Evolutionary conservation across 2,888 invertebrate species (phyloP), one percentile per base, ranked within the genome.

Genomic region (Drosophila ochracea): DNA sequence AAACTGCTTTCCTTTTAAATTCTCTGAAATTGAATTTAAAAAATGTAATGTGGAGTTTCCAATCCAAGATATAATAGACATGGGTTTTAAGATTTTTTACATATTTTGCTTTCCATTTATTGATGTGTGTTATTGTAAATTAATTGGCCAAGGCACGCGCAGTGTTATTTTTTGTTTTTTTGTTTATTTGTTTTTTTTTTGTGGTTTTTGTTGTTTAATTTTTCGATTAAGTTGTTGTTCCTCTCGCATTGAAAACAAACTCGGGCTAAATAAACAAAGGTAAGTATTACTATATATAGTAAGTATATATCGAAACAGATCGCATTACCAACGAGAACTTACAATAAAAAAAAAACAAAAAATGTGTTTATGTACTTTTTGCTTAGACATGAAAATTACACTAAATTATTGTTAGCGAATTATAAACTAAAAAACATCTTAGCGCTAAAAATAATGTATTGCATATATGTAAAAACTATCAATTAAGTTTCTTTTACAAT

Each of bases 371-470:
- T 80, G 67, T 84, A 78, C 70, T 83, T 74, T 33, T 76, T 69
- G 80, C 90, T 84, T 86, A 80, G 41, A 70, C 71, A 69, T 59
- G 65, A 78, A 59, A 87, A 82, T 86, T 86, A 86, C 61, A 84
- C 85, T 86, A 86, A 71, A 80, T 84, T 86, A 86, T 60, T 78
- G 88, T 86, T 90, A 86, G 85, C 74, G 66, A 50, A 60, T 76
- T 82, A 86, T 86, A 86, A 86, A 90, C 90, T 86, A 86, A 88
- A 86, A 86, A 86, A 86, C 85, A 86, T 86, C 85, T 86, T 86
- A 86, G 31, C 57, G 61, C 69, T 86, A 90, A 53, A 66, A 76
- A 58, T 68, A 82, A 66, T 68, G 71, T 82, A 82, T 82, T 84
- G 82, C 84, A 76, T 58, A 57, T 57, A 28, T 13, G 19, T 83